These are phyloP conservation scores for Nephila pilipes DNA, from an alignment of 1,140 invertebrate species.

Conservation along the genomic window DNA sequence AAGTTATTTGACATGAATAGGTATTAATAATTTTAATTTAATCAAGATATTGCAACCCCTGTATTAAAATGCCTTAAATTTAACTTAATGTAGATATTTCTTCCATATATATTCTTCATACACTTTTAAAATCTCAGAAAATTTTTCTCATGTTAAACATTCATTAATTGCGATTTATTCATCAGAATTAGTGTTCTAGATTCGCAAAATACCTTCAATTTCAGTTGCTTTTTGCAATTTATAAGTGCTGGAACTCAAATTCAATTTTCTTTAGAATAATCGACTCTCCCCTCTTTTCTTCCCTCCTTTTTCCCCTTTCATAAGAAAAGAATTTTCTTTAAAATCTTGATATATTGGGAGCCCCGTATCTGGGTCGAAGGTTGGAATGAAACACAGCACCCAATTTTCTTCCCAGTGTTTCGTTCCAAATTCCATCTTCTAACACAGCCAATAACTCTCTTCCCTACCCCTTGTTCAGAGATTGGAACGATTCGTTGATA, in stretches of 20 bases:
- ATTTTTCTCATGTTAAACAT: too few relatives aligned
- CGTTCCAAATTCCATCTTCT: background rate
- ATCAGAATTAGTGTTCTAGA: too few relatives aligned
- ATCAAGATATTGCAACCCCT: too few relatives aligned
- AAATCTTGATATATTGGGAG: background rate
- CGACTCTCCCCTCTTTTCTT: background rate
- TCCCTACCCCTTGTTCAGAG: background rate
- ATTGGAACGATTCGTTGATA: background rate
- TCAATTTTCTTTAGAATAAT: background rate
- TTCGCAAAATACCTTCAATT: too few relatives aligned
- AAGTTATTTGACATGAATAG: too few relatives aligned
- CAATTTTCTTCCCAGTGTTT: constrained; percentile 14
- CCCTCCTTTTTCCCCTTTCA: background rate
- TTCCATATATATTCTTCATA: too few relatives aligned
- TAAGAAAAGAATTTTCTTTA: background rate
- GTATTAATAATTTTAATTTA: too few relatives aligned
- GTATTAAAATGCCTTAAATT: too few relatives aligned
- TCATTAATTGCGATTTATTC: too few relatives aligned
- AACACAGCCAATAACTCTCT: constrained; percentile 26
- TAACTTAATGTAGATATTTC: too few relatives aligned
- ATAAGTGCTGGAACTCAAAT: background rate
- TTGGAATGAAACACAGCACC: constrained; percentile 46
- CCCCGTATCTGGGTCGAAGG: constrained; percentile 29
- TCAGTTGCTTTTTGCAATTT: background rate
- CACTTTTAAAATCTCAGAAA: too few relatives aligned